These are phyloP conservation scores for Portunus trituberculatus DNA, from an alignment of 1,140 invertebrate genomes.

Conservation along the genomic window DNA sequence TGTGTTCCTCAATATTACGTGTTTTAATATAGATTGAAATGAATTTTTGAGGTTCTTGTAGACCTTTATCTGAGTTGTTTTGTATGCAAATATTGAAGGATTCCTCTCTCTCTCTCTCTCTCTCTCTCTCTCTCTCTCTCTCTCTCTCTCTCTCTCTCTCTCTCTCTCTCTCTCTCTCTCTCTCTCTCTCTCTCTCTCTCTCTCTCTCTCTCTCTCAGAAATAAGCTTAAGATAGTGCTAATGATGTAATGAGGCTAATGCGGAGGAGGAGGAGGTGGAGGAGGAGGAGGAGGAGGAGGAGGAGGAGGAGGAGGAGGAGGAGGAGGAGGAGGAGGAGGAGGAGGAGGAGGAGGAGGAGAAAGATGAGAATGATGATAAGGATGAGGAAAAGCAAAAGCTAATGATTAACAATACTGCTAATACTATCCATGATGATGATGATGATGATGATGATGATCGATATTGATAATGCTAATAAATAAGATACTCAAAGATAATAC, in stretches of 20 bases:
- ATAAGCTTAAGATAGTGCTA: not conserved
- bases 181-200: not conserved
- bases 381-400: too few relatives aligned
- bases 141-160: not conserved
- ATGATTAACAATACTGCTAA: too few relatives aligned
- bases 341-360: too few relatives aligned
- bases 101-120: not conserved
- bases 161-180: not conserved
- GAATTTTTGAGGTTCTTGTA: too few relatives aligned
- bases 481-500: not conserved
- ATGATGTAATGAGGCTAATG: not conserved
- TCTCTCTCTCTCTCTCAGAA: not conserved
- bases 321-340: too few relatives aligned
- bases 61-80: too few relatives aligned
- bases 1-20: too few relatives aligned
- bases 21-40: too few relatives aligned
- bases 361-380: too few relatives aligned
- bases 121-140: conserved; percentile 24
- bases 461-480: not conserved
- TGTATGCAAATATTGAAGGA: not conserved
- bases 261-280: too few relatives aligned
- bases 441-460: not conserved
- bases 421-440: not conserved
- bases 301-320: too few relatives aligned
- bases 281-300: too few relatives aligned